These are phyloP conservation scores for Morphnarchus princeps DNA, from an alignment of 2,113 vertebrate species.

Conservation along the genomic window DNA sequence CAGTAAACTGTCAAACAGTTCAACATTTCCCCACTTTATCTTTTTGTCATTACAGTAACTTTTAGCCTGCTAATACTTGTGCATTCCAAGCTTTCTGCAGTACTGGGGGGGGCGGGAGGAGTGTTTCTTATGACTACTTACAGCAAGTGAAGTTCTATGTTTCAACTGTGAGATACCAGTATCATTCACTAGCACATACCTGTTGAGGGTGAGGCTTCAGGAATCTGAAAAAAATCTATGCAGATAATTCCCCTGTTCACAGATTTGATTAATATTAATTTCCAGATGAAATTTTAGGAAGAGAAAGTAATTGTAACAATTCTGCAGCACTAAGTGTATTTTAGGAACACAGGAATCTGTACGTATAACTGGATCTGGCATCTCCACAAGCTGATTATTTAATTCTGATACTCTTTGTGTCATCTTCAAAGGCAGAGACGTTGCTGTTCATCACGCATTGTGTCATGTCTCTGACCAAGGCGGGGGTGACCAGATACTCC, in stretches of 20 bases:
- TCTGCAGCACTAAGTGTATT: neutral
- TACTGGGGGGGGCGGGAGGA: rapidly evolving
- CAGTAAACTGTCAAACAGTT: neutral
- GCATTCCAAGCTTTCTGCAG: neutral
- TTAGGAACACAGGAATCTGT: neutral
- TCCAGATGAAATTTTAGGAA: neutral
- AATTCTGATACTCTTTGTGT: neutral
- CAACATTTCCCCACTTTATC: neutral
- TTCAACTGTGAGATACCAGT: neutral
- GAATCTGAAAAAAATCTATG: neutral
- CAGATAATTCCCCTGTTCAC: neutral
- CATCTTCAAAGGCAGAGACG: neutral
- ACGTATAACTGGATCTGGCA: neutral
- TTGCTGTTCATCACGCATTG: rapidly evolving
- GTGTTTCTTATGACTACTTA: neutral
- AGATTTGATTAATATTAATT: neutral
- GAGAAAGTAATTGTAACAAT: neutral
- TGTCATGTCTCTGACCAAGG: neutral
- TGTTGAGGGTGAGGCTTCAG: neutral
- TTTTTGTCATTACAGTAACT: neutral
- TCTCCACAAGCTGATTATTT: neutral
- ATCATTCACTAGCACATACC: neutral
- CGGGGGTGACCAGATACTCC: neutral
- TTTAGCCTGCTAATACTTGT: neutral
- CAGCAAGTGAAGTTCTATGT: neutral